Evolutionary conservation across 2,888 invertebrate species (phyloP), one percentile per base, ranked within the genome.

Genomic region (Noctuana brunneofusca): DNA sequence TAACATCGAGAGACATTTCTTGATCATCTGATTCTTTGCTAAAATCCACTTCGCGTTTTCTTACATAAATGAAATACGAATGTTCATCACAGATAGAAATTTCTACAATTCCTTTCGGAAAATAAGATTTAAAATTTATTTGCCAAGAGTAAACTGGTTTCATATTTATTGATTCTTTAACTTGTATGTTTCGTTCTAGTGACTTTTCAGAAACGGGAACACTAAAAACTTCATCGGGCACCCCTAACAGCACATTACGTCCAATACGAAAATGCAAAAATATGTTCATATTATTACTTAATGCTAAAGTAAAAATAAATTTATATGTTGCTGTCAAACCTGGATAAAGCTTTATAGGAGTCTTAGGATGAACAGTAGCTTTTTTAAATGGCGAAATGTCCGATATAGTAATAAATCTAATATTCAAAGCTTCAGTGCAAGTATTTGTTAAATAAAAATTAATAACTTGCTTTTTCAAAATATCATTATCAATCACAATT

Each of bases 91-190:
- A 66, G 32, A 76, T 70, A 35, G 69, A 63, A 63, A 88, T 68
- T 41, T 72, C 72, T 16, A 87, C 48, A 24, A 60, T 52, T 46
- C 76, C 78, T 62, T 68, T 73, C 38, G 87, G 83, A 73, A 78
- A 80, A 9, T 73, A 74, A 56, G 50, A 64, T 22, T 74, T 71
- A 18, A 63, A 65, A 66, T 76, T 79, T 30, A 89, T 66, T 43
- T 85, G 84, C 89, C 89, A 90, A 14, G 74, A 64, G 70, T 86
- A 88, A 43, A 75, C 71, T 3, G 89, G 74, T 12, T 80, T 75
- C 62, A 88, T 79, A 46, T 55, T 66, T 38, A 89, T 73, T 27
- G 68, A 69, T 65, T 83, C 74, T 2, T 83, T 68, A 55, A 86
- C 69, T 20, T 65, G 65, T 49, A 86, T 71, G 1, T 53, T 64